Base-by-base conservation (phyloP, 2,888 invertebrate species). In the Eupithecia abbreviata region DNA sequence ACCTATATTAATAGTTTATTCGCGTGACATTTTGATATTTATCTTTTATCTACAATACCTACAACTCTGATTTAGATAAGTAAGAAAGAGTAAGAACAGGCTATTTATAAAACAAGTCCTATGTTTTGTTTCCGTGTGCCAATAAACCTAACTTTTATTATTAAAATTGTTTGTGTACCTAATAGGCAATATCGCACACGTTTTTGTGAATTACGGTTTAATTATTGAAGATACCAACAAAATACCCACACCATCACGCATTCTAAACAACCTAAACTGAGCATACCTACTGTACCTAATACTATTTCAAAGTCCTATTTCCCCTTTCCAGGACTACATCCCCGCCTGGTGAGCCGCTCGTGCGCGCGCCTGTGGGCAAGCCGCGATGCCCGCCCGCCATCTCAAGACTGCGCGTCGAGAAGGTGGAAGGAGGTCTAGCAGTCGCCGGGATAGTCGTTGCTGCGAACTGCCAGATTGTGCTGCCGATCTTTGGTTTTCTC, bases 381-480 rank as follows among this genome's bases (percentile, higher is more conserved):
- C 93, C 95, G 76, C 91, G 95, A 87, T 97, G 97, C 89, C 96
- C 97, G 74, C 96, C 96, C 66, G 96, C 96, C 72, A 96, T 97
- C 87, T 96, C 97, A 75, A 95, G 97, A 75, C 94, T 97, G 73
- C 96, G 97, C 81, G 97, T 97, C 81, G 97, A 97, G 92, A 97
- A 97, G 90, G 97, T 97, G 89, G 97, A 97, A 88, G 97, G 97
- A 72, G 97, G 97, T 43, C 94, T 97, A 77, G 96, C 97, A 90
- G 97, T 97, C 67, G 97, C 97, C 13, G 97, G 97, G 4, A 97
- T 97, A 73, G 97, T 97, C 30, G 96, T 97, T 67, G 97, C 97
- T 58, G 97, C 97, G 82, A 97, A 97, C 91, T 97, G 97, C 89
- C 97, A 97, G 90, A 96, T 97, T 82, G 96, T 97, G 79, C 94